These are phyloP conservation scores for Seriola rivoliana DNA, from an alignment of 2,113 vertebrate species.

Conservation along the genomic window DNA sequence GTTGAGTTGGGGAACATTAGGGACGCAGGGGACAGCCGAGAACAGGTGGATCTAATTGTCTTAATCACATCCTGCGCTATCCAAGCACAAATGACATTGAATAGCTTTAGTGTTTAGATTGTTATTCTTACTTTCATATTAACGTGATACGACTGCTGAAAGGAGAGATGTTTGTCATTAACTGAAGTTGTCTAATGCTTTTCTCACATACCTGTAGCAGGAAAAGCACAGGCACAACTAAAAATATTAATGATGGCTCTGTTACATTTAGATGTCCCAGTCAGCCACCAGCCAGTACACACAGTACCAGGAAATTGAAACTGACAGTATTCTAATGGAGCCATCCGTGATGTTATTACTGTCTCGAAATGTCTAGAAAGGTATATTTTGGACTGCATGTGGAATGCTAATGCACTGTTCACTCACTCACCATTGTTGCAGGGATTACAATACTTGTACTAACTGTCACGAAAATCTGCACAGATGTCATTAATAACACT, in stretches of 20 bases:
- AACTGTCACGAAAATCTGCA: not conserved
- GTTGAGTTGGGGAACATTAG: not conserved
- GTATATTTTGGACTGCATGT: not conserved
- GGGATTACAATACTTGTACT: not conserved
- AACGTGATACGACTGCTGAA: constrained; percentile 19
- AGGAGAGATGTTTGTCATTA: constrained; percentile 1
- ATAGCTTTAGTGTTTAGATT: constrained; percentile 4
- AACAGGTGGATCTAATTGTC: constrained; percentile 57
- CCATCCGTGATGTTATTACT: not conserved
- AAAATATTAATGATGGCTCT: constrained; percentile 15
- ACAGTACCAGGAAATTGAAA: constrained; percentile 2
- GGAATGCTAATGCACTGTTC: not conserved
- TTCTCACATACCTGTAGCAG: not conserved
- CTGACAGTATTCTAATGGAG: not conserved
- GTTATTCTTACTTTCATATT: not conserved
- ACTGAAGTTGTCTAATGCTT: not conserved
- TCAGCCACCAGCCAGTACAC: constrained; percentile 11
- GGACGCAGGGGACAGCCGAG: constrained; percentile 24
- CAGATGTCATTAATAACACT: no score
- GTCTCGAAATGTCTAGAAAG: not conserved
- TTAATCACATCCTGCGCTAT: constrained; percentile 39
- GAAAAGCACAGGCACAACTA: constrained; percentile 8
- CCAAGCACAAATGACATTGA: constrained; percentile 30
- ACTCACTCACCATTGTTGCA: not conserved
- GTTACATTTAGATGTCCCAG: constrained; percentile 7